Conservation (phyloP, 2,797 vertebrate species). For the Hapalemur alaotrensis region DNA sequence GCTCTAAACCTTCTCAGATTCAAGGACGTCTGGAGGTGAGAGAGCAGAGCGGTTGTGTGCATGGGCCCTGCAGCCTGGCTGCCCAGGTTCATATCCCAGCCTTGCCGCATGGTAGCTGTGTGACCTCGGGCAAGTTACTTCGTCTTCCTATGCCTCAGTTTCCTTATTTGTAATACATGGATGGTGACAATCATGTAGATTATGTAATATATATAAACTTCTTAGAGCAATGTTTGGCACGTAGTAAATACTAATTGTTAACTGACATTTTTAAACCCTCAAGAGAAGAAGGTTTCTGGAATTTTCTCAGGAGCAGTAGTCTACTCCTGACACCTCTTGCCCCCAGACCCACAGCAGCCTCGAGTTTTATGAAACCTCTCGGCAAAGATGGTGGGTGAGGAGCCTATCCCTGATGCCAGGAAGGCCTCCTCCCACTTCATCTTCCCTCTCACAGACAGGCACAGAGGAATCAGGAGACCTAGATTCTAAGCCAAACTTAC, state of each 20-base stretch:
- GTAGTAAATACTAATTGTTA: not conserved
- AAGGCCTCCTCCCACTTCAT: not conserved
- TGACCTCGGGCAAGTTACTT: not conserved
- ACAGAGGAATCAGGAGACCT: not conserved
- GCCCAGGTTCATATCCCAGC: not conserved
- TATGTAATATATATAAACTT: not conserved
- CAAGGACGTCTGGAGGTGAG: not conserved
- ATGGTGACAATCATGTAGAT: not conserved
- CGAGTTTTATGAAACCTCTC: not conserved
- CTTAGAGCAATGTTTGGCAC: not conserved
- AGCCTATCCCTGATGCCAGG: not conserved
- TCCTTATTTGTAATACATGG: not conserved
- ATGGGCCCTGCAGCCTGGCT: not conserved
- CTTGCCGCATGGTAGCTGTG: not conserved
- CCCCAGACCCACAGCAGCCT: not conserved
- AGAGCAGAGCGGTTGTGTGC: not conserved
- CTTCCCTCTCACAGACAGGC: not conserved
- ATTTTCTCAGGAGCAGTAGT: not conserved
- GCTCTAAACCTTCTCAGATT: not conserved
- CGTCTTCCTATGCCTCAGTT: not conserved
- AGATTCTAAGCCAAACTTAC: not conserved
- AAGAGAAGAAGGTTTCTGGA: not conserved
- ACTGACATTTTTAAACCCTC: not conserved
- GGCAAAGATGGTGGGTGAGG: not conserved
- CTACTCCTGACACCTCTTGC: not conserved